Percentiles rank a stretch among this genome's conserved stretches.
These are phyloP conservation scores for Stictonetta naevosa DNA, from an alignment of 2,113 vertebrate genomes.

Conservation along the genomic window DNA sequence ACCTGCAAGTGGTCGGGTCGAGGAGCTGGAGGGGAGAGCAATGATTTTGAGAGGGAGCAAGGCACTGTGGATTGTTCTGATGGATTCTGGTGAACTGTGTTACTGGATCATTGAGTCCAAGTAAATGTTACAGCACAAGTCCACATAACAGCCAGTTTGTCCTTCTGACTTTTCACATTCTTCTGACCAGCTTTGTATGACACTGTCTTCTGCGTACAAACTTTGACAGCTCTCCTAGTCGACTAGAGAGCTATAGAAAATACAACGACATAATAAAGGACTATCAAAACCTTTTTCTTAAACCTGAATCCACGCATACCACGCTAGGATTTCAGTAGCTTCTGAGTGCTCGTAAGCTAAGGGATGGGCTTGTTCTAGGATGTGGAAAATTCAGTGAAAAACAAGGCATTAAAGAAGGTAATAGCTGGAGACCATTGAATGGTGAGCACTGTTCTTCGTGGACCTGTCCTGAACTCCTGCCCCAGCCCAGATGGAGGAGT, in stretches of 20 bases:
- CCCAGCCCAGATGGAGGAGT: conserved; percentile 2
- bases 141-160: conserved; percentile 9
- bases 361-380: conserved; percentile 14
- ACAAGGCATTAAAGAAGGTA: conserved; percentile 41
- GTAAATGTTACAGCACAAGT: neutral
- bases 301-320: neutral
- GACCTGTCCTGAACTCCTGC: conserved; percentile 2
- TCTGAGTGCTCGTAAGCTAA: neutral
- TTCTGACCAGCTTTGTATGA: neutral
- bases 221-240: neutral
- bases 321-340: neutral
- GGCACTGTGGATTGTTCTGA: neutral
- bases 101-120: neutral
- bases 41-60: neutral
- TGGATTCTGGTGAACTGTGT: conserved; percentile 14
- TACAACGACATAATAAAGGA: neutral
- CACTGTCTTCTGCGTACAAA: neutral
- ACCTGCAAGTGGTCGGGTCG: neutral
- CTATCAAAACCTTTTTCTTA: neutral
- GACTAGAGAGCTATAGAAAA: neutral
- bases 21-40: neutral
- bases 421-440: conserved; percentile 49
- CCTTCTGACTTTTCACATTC: neutral
- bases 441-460: conserved; percentile 42
- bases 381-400: conserved; percentile 61